Conservation (phyloP, 2,113 vertebrate genomes). For the Sterna hirundo region DNA sequence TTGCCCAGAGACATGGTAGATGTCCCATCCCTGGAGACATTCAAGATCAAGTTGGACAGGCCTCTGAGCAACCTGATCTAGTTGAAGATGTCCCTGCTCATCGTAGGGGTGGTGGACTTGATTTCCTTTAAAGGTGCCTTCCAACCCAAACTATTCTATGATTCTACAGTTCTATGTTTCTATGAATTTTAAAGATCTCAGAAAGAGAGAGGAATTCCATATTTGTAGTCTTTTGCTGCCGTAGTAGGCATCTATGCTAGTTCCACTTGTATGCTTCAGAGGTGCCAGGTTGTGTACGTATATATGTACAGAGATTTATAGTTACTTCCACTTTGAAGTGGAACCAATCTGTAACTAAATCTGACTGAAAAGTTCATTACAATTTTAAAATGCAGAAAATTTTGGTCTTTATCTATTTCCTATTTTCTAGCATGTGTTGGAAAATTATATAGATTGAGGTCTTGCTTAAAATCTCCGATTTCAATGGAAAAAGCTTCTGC, state of each 20-base stretch:
- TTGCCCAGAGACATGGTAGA: not conserved
- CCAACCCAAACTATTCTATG: not conserved
- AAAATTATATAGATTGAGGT: not conserved
- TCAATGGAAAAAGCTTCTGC: not conserved
- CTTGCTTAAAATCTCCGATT: not conserved
- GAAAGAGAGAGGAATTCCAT: not conserved
- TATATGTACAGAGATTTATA: not conserved
- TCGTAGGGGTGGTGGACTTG: not conserved
- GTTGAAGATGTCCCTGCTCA: not conserved
- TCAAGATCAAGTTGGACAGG: not conserved
- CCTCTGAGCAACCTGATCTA: not conserved
- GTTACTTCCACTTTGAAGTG: not conserved
- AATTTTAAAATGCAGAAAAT: not conserved
- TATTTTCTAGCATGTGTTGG: not conserved
- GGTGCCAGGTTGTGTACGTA: not conserved
- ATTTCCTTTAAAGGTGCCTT: not conserved
- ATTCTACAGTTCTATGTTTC: not conserved
- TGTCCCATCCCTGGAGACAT: not conserved
- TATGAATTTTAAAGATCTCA: not conserved
- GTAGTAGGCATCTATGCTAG: fast-evolving
- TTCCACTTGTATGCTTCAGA: not conserved
- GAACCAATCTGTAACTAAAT: not conserved
- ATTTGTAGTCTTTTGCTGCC: not conserved
- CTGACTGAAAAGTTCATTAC: not conserved
- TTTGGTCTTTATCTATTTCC: not conserved